Base-by-base conservation (phyloP, 2,797 vertebrate species). In the Anguilla obscura region DNA sequence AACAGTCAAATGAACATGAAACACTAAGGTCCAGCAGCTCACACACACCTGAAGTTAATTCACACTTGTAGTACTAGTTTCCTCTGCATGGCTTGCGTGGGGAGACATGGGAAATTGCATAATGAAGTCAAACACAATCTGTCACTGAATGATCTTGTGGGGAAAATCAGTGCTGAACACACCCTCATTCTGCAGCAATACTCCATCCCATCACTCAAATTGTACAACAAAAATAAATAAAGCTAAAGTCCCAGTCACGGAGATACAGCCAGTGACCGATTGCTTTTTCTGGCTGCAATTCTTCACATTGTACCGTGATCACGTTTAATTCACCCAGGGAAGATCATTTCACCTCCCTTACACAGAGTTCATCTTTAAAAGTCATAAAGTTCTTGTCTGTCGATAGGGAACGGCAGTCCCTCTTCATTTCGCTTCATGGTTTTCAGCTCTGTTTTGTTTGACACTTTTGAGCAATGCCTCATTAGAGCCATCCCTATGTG, bases 401-500 rank as follows among this genome's bases (percentile, higher is more conserved):
- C 83, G 52, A 85, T 30, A 58, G 40, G 30, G 36, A 54, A 76
- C 66, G 10, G 18, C 60, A 50, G 69, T 36, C 71, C 16, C 60
- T 56, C 58, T 52, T 30, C 36, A 52, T 66, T 79, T 56, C 12
- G 82, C 89, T 76, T 86, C 30, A 58, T 91, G 91, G 87, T 93
- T 92, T 74, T 45, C 30, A 87, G 79, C 71, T 86, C 87, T 90
- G 85, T 87, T 88, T 90, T 91, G 91, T 92, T 93, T 91, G 12
- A 82, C 45, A 33, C 10, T 60, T 89, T 85, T 94, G 94, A 94
- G 91, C 87, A 93, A 95, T 93, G 93, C 90, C 84, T 87, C 58
- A 86, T 91, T 50, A 89, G 85, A 24, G 84, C 88, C 91, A 94
- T 94, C 90, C 87, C 88, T 94, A 91, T 93, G 89, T 85, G 89